These are phyloP conservation scores for Lathronympha strigana DNA, from an alignment of 2,888 invertebrate species.

Conservation along the genomic window DNA sequence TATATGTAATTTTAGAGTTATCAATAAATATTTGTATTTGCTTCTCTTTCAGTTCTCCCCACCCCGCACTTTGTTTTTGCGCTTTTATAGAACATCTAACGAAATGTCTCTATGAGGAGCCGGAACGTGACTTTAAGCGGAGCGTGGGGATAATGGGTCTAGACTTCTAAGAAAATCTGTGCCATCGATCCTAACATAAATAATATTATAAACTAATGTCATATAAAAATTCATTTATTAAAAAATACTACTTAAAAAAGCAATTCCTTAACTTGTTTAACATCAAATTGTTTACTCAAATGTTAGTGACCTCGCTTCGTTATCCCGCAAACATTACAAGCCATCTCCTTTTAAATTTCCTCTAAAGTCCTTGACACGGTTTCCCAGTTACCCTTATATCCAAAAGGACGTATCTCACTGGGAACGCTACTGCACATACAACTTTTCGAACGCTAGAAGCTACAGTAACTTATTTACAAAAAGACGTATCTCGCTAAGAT, in stretches of 20 bases:
- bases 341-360: slow-evolving; percentile 1
- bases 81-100: no score
- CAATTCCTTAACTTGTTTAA: neutral
- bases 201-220: neutral
- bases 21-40: no score
- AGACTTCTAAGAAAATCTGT: neutral
- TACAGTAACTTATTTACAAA: neutral
- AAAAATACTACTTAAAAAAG: no score
- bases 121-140: neutral
- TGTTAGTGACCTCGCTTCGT: slow-evolving; percentile 12
- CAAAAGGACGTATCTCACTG: neutral
- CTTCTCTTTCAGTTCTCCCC: no score
- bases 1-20: no score
- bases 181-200: slow-evolving; percentile 1
- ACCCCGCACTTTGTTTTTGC: no score
- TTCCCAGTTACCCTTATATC: neutral
- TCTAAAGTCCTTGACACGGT: slow-evolving; percentile 15
- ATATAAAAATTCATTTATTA: no score
- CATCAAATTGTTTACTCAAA: neutral
- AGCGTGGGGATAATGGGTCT: slow-evolving; percentile 1
- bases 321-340: neutral
- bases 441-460: neutral
- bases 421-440: neutral
- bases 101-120: neutral
- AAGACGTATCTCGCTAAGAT: neutral